Base-by-base conservation (phyloP, 1,140 invertebrate genomes). In the Formica exsecta region DNA sequence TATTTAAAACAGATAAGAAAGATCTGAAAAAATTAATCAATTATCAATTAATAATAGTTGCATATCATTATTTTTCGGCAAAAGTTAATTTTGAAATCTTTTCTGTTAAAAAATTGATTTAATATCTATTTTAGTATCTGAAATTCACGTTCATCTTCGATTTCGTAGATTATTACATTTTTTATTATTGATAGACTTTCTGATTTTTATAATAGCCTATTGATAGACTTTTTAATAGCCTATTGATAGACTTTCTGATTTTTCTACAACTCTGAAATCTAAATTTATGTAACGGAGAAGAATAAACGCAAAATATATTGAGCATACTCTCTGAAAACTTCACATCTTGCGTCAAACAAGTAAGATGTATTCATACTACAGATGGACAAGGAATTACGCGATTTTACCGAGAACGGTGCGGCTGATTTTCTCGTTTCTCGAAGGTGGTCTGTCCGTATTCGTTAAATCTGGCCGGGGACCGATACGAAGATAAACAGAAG, bases 401-500 rank as follows among this genome's bases (percentile, higher is more conserved):
- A 74, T 61, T 83, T 83, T 61, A 61, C 41, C 54, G 19, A 8
- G 68, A 83, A 32, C 57, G 51, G 32, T 73, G 22, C 48, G 54
- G 22, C n/a, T 65, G 59, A 32, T 13, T 77, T 80, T 80, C 51
- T 57, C 44, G 1, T 16, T 6, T 51, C 54, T 59, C 90, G 92
- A 92, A 93, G 32, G 94, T 93, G 94, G 94, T 94, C 93, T 91
- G 88, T 93, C 92, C 86, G 91, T 93, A 92, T 91, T 92, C 88
- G 91, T 92, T 93, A 92, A 94, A 93, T 91, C 68, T 25, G 54
- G 54, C 32, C 57, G 3, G 22, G 90, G 87, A 89, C 92, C 92
- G 93, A 94, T 94, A 91, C 77, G 92, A 92, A 93, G 94, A 94
- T 94, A 94, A 94, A 94, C 93, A 93, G 92, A 94, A 94, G 93